These are phyloP conservation scores for Nymphalis io DNA, from an alignment of 1,140 invertebrate genomes.

Conservation along the genomic window DNA sequence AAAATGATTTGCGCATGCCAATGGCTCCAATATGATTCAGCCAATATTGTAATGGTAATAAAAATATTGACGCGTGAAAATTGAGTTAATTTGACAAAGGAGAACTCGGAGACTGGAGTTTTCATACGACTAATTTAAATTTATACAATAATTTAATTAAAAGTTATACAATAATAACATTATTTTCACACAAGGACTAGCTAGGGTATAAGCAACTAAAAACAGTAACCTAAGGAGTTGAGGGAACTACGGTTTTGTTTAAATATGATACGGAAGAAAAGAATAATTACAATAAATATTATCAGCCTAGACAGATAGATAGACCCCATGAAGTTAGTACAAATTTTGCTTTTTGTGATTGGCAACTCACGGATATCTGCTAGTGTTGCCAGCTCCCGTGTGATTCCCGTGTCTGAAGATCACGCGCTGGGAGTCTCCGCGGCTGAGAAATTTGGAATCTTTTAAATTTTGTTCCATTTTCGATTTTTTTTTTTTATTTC, in stretches of 20 bases:
- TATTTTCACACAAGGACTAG: constrained; percentile 15
- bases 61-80: background rate
- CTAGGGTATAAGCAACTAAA: constrained; percentile 26
- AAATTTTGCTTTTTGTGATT: constrained; percentile 33
- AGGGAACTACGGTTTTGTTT: constrained; percentile 15
- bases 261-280: constrained; percentile 24
- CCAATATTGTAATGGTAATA: background rate
- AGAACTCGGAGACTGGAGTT: background rate
- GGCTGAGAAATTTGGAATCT: constrained; percentile 78
- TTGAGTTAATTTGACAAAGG: background rate
- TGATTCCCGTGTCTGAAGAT: constrained; percentile 87
- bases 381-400: constrained; percentile 75
- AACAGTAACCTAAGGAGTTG: constrained; percentile 13
- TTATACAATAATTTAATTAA: too few relatives aligned
- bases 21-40: constrained; percentile 29
- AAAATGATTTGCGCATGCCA: constrained; percentile 49
- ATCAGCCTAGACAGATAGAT: constrained; percentile 34
- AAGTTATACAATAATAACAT: too few relatives aligned
- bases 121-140: background rate
- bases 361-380: constrained; percentile 81
- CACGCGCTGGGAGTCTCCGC: constrained; percentile 86
- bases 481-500: constrained; percentile 27
- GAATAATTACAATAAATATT: constrained; percentile 31
- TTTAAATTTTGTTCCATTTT: constrained; percentile 43
- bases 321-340: constrained; percentile 38